Conservation (phyloP, 1,140 invertebrate genomes). For the Drosophila gunungcola region DNA sequence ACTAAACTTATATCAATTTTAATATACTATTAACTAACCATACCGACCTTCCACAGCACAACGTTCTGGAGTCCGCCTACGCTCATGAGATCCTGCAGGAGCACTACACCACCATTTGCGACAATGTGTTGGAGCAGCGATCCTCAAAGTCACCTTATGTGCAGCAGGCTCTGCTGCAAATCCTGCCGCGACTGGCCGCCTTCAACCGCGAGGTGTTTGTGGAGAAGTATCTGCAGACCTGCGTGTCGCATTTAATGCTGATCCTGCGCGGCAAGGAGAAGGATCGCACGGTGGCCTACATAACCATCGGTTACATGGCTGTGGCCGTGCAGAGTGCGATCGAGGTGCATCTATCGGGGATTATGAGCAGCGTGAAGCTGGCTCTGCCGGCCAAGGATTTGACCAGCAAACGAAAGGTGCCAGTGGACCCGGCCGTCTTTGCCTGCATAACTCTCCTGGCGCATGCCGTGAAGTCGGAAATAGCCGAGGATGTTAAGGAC, state of each 20-base stretch:
- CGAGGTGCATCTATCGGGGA: slow-evolving; percentile 91
- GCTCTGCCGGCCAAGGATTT: slow-evolving; percentile 92
- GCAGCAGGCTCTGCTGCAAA: slow-evolving; percentile 93
- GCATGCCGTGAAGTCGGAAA: slow-evolving; percentile 91
- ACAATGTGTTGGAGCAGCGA: slow-evolving; percentile 91
- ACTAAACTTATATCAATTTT: no score
- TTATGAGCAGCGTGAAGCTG: slow-evolving; percentile 94
- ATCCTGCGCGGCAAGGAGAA: slow-evolving; percentile 92
- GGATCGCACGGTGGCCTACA: slow-evolving; percentile 94
- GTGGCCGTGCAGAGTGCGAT: slow-evolving; percentile 95
- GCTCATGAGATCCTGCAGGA: slow-evolving; percentile 93
- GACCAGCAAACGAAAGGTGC: slow-evolving; percentile 89
- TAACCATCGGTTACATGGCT: slow-evolving; percentile 95
- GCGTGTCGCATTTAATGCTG: slow-evolving; percentile 91
- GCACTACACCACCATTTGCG: slow-evolving; percentile 93
- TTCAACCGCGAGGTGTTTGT: slow-evolving; percentile 95
- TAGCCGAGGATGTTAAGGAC: slow-evolving; percentile 92
- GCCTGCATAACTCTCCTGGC: slow-evolving; percentile 97
- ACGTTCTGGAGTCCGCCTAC: slow-evolving; percentile 92
- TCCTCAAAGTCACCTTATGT: slow-evolving; percentile 91
- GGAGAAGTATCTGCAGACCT: slow-evolving; percentile 90
- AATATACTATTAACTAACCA: background rate
- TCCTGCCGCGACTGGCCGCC: slow-evolving; percentile 97
- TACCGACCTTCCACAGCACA: slow-evolving; percentile 36
- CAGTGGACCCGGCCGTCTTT: slow-evolving; percentile 95